Conservation (phyloP, 2,113 vertebrate species). For the Corvus hawaiiensis region DNA sequence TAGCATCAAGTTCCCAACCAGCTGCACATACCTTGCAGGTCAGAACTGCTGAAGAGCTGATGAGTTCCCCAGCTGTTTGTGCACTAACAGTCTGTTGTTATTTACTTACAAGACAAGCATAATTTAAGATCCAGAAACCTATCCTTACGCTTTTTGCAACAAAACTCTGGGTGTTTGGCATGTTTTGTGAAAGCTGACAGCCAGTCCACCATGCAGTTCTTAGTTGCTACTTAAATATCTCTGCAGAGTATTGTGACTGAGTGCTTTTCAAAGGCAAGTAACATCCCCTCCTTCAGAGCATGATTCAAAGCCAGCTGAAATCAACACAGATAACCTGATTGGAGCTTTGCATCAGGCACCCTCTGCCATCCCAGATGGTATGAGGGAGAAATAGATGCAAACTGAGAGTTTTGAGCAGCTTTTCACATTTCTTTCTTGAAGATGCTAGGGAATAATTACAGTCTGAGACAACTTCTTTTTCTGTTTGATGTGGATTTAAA, state of each 20-base stretch:
- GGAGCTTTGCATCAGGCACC: not conserved
- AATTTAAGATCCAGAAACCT: not conserved
- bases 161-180: not conserved
- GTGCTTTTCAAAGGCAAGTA: not conserved
- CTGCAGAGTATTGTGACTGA: not conserved
- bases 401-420: not conserved
- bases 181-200: not conserved
- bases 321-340: not conserved
- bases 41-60: not conserved
- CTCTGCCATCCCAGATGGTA: not conserved
- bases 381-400: not conserved
- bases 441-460: not conserved
- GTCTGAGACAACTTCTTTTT: not conserved
- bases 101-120: not conserved
- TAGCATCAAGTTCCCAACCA: not conserved
- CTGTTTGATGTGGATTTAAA: not conserved
- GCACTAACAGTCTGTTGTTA: not conserved
- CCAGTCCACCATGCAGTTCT: not conserved
- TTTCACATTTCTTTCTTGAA: not conserved
- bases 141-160: not conserved
- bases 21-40: not conserved
- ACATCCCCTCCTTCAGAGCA: not conserved
- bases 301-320: not conserved
- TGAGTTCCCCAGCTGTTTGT: not conserved
- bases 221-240: not conserved